Conservation (phyloP, 2,113 vertebrate genomes). For the Equus przewalskii region DNA sequence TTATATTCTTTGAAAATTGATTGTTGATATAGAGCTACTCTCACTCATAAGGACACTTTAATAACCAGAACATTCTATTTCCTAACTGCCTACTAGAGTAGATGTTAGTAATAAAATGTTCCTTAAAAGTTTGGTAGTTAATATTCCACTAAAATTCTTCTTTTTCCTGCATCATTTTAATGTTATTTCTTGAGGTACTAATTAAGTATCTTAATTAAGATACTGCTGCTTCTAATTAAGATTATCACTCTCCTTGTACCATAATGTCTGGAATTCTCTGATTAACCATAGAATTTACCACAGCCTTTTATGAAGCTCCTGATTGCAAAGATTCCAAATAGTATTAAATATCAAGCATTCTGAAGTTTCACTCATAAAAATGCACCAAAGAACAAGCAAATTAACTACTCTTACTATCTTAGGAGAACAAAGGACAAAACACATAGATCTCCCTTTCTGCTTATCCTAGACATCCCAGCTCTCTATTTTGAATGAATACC, state of each 20-base stretch:
- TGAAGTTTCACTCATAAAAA: conserved; percentile 52
- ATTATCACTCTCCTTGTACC: conserved; percentile 25
- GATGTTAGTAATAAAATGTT: conserved; percentile 12
- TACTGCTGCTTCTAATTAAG: background rate
- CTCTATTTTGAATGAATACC: background rate
- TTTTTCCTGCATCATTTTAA: conserved; percentile 7
- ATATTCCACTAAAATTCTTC: conserved; percentile 6
- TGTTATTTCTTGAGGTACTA: background rate
- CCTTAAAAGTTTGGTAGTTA: conserved; percentile 24
- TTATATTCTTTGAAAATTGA: conserved; percentile 58
- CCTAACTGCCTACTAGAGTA: conserved; percentile 1
- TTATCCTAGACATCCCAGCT: background rate
- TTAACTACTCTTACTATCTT: background rate
- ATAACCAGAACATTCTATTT: conserved; percentile 23
- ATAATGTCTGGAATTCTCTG: background rate
- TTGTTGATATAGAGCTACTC: conserved; percentile 38
- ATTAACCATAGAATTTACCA: conserved; percentile 36
- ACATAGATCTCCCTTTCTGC: background rate
- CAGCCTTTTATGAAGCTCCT: background rate
- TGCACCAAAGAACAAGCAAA: background rate
- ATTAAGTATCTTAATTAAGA: background rate
- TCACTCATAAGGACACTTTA: conserved; percentile 32
- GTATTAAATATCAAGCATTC: conserved; percentile 42
- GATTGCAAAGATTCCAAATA: conserved; percentile 21
- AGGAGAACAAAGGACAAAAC: conserved; percentile 23